These are phyloP conservation scores for Tupiocoris notatus DNA, from an alignment of 2,888 invertebrate species.

Conservation along the genomic window DNA sequence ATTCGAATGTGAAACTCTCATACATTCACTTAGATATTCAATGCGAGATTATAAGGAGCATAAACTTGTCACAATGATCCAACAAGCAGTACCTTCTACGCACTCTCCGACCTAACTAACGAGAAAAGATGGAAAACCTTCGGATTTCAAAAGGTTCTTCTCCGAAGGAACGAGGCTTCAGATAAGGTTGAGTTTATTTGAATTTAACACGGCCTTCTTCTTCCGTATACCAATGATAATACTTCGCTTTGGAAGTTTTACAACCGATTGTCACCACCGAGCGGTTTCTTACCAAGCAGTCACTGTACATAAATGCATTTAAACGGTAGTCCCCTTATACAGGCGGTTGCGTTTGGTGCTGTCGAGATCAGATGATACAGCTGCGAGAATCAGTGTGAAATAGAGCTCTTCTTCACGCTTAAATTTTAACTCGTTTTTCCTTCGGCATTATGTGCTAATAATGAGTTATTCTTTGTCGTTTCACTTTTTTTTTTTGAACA, in stretches of 20 bases:
- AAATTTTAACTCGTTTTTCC: neutral
- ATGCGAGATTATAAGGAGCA: neutral
- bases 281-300: neutral
- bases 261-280: slow-evolving; percentile 11
- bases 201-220: slow-evolving; percentile 36
- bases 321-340: slow-evolving; percentile 28
- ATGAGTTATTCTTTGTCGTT: neutral
- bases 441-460: slow-evolving; percentile 28
- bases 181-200: slow-evolving; percentile 40
- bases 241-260: slow-evolving; percentile 24
- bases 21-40: neutral
- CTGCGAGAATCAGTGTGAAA: slow-evolving; percentile 6
- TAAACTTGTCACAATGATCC: slow-evolving; percentile 29
- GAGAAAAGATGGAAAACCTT: neutral
- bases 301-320: slow-evolving; percentile 37
- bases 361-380: slow-evolving; percentile 21
- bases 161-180: slow-evolving; percentile 2
- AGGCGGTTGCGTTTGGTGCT: slow-evolving; percentile 1
- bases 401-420: slow-evolving; percentile 19
- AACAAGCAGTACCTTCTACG: neutral
- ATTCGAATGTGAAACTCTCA: neutral
- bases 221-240: slow-evolving; percentile 38
- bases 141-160: neutral
- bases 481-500: no score
- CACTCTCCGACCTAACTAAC: no score